Base-by-base conservation (phyloP, 64 coral and sea anemone genomes). In the Montipora capricornis region DNA sequence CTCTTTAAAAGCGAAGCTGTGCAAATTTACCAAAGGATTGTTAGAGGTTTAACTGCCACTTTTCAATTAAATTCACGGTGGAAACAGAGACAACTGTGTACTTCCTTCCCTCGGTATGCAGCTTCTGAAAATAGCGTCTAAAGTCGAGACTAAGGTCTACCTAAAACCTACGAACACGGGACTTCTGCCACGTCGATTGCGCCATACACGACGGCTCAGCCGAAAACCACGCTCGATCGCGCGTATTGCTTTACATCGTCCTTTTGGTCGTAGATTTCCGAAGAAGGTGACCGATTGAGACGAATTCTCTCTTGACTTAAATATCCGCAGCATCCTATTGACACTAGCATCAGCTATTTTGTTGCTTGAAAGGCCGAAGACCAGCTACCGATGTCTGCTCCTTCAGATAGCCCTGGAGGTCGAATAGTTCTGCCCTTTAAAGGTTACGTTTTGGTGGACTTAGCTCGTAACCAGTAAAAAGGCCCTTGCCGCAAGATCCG, bases 361-460 rank as follows among this genome's bases (percentile, higher is more conserved):
- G 61, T 66, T 10, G 61, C 61, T 66, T 66, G 10, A 66, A 66
- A 66, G 61, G 61, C 61, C 61, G 61, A 66, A 66, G 61, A 66
- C 5, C 61, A 66, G 61, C 61, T 66, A 66, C 61, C 61, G 61
- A 66, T 66, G 10, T 66, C 61, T 66, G 61, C 61, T 66, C 61
- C 61, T 6, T 66, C 61, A 66, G 61, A 66, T 66, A 66, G 10
- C 61, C 61, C 61, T 66, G 61, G 17, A 66, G 61, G 10, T 66
- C 61, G 61, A 66, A 66, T 66, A 66, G 61, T 66, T 66, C 61
- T 66, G 61, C 61, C 61, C 61, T 66, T 66, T 66, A 66, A 66
- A 66, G 61, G 17, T 66, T 5, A 66, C 2, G 61, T 66, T 66
- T 66, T 66, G 17, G 61, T 66, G 61, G 61, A 66, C 61, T 6